A percentile compares a stretch with the other conserved stretches of the same genome.
These are phyloP conservation scores for Harlomillsia oculata DNA, from an alignment of 1,140 invertebrate genomes.

Conservation along the genomic window DNA sequence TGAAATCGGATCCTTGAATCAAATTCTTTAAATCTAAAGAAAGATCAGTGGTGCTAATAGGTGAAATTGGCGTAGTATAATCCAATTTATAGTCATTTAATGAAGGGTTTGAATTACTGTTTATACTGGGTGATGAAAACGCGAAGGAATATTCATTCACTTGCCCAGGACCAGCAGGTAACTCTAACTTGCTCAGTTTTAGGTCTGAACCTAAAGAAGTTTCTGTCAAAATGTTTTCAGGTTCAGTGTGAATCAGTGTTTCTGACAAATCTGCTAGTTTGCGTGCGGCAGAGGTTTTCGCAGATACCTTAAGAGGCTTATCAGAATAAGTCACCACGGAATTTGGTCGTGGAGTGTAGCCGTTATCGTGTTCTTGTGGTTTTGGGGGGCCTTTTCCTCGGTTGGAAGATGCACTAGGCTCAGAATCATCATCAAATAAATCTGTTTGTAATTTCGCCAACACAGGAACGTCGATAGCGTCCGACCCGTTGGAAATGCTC, in stretches of 20 bases:
- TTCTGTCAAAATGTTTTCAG: too few species aligned
- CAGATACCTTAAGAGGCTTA: neutral
- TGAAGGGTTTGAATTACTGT: too few species aligned
- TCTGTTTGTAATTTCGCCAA: slow-evolving; percentile 20
- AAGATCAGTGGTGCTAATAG: neutral
- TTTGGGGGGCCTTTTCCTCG: slow-evolving; percentile 1
- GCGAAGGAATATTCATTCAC: too few species aligned
- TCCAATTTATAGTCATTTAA: slow-evolving; percentile 14
- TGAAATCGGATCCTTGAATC: neutral
- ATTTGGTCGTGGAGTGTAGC: slow-evolving; percentile 18
- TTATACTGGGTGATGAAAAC: neutral
- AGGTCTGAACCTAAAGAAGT: too few species aligned
- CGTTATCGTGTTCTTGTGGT: neutral
- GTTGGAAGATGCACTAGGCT: slow-evolving; percentile 11
- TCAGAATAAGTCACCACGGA: neutral
- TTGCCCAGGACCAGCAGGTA: too few species aligned
- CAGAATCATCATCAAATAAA: slow-evolving; percentile 16
- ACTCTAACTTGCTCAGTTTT: too few species aligned
- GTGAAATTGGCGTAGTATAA: neutral
- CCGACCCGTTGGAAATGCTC: neutral
- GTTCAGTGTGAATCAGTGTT: too few species aligned
- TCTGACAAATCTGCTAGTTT: too few species aligned
- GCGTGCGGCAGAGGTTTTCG: neutral
- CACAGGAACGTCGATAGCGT: neutral
- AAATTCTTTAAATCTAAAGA: neutral